These are phyloP conservation scores for Acrobasis suavella DNA, from an alignment of 2,888 invertebrate species.

Conservation along the genomic window DNA sequence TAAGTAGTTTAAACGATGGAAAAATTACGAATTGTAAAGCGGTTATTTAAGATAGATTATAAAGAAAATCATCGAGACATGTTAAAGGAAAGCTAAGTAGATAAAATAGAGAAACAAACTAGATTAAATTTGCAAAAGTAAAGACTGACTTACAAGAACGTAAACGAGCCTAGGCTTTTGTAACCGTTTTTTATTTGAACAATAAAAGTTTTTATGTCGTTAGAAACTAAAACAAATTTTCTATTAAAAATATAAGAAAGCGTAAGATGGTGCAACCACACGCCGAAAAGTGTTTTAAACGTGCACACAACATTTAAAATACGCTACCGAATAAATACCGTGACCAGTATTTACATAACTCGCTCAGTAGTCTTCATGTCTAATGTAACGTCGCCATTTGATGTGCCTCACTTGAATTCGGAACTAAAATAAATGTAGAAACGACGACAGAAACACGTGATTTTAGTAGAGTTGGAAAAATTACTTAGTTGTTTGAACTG, in stretches of 20 bases:
- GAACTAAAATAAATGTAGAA: neutral
- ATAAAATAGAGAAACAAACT: no score
- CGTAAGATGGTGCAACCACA: slow-evolving; percentile 4
- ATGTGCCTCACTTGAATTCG: slow-evolving; percentile 11
- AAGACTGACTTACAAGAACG: no score
- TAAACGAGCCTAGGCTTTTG: no score
- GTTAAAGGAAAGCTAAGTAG: no score
- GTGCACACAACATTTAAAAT: slow-evolving; percentile 18
- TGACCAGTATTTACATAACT: slow-evolving; percentile 19
- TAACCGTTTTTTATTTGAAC: no score
- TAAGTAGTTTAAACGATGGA: no score
- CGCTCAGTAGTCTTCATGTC: slow-evolving; percentile 9
- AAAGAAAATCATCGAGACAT: no score
- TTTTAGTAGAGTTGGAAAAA: no score
- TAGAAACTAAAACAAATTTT: neutral
- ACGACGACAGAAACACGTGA: neutral
- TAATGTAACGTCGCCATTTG: slow-evolving; percentile 11
- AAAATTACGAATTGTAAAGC: no score
- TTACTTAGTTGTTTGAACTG: no score
- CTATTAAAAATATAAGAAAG: slow-evolving; percentile 8
- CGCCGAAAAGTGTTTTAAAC: neutral
- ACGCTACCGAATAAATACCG: slow-evolving; percentile 4
- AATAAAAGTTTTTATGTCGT: neutral
- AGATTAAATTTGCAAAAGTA: no score
- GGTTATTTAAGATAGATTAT: no score